Base-by-base conservation (phyloP, 2,113 vertebrate genomes). In the Prinia subflava region DNA sequence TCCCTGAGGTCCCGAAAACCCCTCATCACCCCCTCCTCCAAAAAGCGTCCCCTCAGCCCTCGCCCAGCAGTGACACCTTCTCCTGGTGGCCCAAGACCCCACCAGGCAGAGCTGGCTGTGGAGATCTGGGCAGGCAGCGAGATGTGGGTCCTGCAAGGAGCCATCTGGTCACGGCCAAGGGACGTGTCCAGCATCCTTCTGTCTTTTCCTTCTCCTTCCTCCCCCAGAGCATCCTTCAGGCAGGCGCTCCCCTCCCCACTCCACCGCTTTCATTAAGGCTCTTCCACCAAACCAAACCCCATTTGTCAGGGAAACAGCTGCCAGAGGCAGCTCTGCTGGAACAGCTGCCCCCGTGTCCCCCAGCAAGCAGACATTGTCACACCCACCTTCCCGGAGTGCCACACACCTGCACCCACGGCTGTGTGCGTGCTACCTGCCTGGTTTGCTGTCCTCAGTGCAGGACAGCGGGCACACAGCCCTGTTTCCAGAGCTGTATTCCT, bases 161-260 rank as follows among this genome's bases (percentile, higher is more conserved):
- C 60, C 56, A n/a, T 13, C 68, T 67, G 56, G 67, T n/a, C 60
- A 39, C 20, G 0, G 0, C 62, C 60, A 41, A 50, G 60, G 28
- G 64, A 49, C 3, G 0, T 0, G 3, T 31, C 49, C 46, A 27
- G 2, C 0, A 0, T 57, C 57, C n/a, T 42, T 70, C 49, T 41
- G 39, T 89, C 82, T 55, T 95, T 73, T 50, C 15, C 67, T 73
- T 67, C 69, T 81, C n/a, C 27, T 78, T 86, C 44, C 47, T 86
- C 41, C 28, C 56, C 33, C 18, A 23, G 47, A 47, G 67, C 3
- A 0, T 56, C 47, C 50, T 55, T 20, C 83, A 50, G 79, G 63
- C 87, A 57, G 67, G 35, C 2, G 0, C 65, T 94, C 56, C 47
- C 57, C 28, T 89, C 62, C 39, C 64, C 4, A 1, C 3, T 50